These are phyloP conservation scores for Nasonia longicornis DNA, from an alignment of 1,140 invertebrate genomes.

Conservation along the genomic window DNA sequence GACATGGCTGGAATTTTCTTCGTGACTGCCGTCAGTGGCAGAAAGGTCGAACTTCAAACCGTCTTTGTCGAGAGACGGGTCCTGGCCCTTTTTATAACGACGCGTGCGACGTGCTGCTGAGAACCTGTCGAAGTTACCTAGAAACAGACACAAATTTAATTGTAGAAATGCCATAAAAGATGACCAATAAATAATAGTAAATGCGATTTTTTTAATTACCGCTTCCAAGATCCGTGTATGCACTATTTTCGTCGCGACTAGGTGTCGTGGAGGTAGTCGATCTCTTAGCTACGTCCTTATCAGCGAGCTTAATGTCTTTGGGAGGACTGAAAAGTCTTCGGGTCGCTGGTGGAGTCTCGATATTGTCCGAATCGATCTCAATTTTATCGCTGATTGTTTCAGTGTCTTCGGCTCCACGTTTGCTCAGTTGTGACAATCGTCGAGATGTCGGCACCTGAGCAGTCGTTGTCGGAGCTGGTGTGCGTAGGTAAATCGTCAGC, in stretches of 20 bases:
- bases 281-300: constrained; percentile 63
- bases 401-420: constrained; percentile 56
- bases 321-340: constrained; percentile 77
- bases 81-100: constrained; percentile 81
- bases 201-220: constrained; percentile 50
- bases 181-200: constrained; percentile 16
- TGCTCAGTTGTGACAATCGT: constrained; percentile 56
- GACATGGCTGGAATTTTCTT: background rate
- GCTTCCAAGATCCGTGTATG: constrained; percentile 62
- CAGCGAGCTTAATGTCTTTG: constrained; percentile 72
- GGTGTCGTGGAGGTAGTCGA: background rate
- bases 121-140: constrained; percentile 86
- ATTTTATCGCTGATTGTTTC: constrained; percentile 77
- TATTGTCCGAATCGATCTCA: constrained; percentile 91
- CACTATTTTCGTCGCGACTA: background rate
- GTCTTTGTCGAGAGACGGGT: constrained; percentile 67
- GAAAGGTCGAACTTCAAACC: constrained; percentile 44
- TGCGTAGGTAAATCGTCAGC: constrained; percentile 75
- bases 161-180: background rate
- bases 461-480: constrained; percentile 70
- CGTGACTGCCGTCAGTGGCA: background rate
- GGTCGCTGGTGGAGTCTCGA: constrained; percentile 87
- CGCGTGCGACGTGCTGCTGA: constrained; percentile 84
- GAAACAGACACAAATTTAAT: constrained; percentile 32
- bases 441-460: constrained; percentile 51